phyloP scores from a whole-genome alignment of 2,797 vertebrate genomes.

The Chiloscyllium punctatum region DNA sequence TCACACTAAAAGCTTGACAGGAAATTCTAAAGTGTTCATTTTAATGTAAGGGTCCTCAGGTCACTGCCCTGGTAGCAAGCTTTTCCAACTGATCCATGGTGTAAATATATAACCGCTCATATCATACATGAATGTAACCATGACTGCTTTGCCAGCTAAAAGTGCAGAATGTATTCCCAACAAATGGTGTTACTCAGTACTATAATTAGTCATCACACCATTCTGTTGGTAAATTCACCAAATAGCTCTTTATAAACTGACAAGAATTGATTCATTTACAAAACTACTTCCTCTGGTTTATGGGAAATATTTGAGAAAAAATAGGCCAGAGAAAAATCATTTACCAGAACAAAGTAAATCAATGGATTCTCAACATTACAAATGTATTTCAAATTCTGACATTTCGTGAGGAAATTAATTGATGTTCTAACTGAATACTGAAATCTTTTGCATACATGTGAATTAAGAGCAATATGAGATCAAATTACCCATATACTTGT shows the following conservation, averaged over 20 bases:
- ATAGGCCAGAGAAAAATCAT: neutral
- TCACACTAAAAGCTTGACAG: slow-evolving; percentile 4
- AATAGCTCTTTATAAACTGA: slow-evolving; percentile 13
- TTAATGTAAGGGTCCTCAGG: slow-evolving; percentile 26
- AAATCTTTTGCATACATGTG: neutral
- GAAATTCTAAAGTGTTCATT: slow-evolving; percentile 41
- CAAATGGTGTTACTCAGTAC: slow-evolving; percentile 37
- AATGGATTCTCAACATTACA: neutral
- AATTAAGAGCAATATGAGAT: slow-evolving; percentile 34
- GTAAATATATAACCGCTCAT: slow-evolving; percentile 39
- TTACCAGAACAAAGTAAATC: neutral
- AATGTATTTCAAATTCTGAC: neutral
- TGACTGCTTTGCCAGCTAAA: slow-evolving; percentile 37
- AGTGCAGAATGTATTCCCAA: slow-evolving; percentile 38
- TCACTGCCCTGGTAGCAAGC: slow-evolving; percentile 39
- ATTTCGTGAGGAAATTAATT: neutral
- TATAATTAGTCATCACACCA: slow-evolving; percentile 39
- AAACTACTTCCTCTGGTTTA: slow-evolving; percentile 39
- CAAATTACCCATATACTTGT: slow-evolving; percentile 17
- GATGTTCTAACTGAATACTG: neutral
- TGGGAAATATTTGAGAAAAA: slow-evolving; percentile 39
- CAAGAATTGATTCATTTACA: slow-evolving; percentile 40
- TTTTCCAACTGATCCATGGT: slow-evolving; percentile 10
- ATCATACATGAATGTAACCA: slow-evolving; percentile 35
- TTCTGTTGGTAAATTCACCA: slow-evolving; percentile 38